Evolutionary conservation across 2,797 vertebrate species (phyloP), one percentile per base, ranked within the genome.

Genomic region (Darevskia mixta): DNA sequence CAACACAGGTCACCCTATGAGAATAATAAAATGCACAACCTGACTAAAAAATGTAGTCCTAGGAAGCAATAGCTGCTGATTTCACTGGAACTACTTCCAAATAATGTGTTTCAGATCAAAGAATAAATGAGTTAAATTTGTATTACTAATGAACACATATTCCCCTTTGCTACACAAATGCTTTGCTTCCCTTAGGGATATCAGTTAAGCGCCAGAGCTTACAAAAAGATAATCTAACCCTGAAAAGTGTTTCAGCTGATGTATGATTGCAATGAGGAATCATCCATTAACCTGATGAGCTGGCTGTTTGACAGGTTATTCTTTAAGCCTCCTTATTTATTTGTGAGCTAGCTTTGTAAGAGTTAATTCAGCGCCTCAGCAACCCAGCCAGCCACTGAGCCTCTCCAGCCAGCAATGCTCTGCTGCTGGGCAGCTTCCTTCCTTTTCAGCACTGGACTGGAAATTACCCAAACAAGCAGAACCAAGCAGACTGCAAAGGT

Each of bases 381-480:
- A 81, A 79, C 64, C 92, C 49, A 35, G 67, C 86, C 87, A 27
- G 78, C 73, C 35, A 43, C 3, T 10, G 76, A 86, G 79, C 23
- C 77, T 73, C 81, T 69, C 83, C 88, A 86, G 90, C 85, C 88
- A 83, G 90, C 87, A 86, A 82, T 85, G 90, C 75, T 79, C 89
- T 86, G 90, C 91, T 84, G 85, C 49, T 67, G 83, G 89, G 49
- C 27, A 20, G 79, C 90, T 84, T 84, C 92, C 85, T 72, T 88
- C 88, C 87, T 82, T 90, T 81, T 87, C 88, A 87, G 64, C 80
- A 83, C 43, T 75, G 91, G 66, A 43, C 83, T 90, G 88, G 93
- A 93, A 92, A 95, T 90, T 88, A 90, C 89, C 89, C 90, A 89
- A 92, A 89, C 90, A 91, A 94, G 91, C 92, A 88, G 85, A 94